phyloP scores from a whole-genome alignment of 2,797 vertebrate genomes.

The Vireo griseus region DNA sequence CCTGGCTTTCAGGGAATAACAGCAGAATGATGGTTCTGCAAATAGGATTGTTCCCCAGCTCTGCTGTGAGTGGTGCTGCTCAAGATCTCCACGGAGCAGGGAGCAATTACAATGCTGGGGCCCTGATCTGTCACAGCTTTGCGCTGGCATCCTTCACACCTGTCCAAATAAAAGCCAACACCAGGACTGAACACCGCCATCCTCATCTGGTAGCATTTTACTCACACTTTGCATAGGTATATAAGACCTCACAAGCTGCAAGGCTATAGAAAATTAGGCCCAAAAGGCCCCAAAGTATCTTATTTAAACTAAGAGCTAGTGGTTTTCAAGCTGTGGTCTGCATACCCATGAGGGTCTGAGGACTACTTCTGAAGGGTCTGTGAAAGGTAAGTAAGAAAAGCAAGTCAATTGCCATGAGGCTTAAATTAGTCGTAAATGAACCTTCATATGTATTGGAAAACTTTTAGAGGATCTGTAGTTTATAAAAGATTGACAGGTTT shows the following conservation, averaged over 20 bases:
- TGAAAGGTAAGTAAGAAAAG: conserved; percentile 14
- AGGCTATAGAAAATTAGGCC: neutral
- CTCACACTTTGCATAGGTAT: neutral
- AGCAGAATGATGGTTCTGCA: neutral
- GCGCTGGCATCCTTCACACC: neutral
- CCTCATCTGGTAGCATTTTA: conserved; percentile 17
- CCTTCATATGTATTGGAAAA: neutral
- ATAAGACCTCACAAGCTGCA: conserved; percentile 39
- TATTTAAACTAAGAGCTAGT: neutral
- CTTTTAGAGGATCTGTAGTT: neutral
- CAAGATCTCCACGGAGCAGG: too few species aligned
- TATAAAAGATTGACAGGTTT: neutral
- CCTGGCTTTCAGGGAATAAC: neutral
- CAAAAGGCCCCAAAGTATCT: neutral
- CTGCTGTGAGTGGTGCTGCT: neutral
- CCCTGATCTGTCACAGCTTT: neutral
- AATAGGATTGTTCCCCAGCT: neutral
- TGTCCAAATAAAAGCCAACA: neutral
- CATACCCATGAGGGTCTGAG: neutral
- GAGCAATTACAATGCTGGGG: neutral
- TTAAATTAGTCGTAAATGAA: neutral
- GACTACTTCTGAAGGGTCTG: neutral
- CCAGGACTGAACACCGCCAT: neutral
- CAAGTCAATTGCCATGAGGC: neutral
- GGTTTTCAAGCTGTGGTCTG: conserved; percentile 31